Evolutionary conservation across 2,888 invertebrate genomes (phyloP), one percentile per base, ranked within the genome.

Genomic region (Meganola albula): DNA sequence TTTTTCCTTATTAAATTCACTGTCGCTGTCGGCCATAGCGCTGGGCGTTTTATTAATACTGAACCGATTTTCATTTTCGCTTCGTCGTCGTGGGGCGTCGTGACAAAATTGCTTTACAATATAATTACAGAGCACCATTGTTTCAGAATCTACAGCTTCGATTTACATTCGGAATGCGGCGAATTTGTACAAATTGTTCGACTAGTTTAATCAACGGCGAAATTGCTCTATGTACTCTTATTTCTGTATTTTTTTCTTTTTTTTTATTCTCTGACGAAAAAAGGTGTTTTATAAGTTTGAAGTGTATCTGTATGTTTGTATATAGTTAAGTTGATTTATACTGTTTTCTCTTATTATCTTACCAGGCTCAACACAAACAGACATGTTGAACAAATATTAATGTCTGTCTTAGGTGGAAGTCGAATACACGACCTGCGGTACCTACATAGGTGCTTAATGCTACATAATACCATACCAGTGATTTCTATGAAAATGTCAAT

Each of bases 91-190:
- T 29, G 50, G 53, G 60, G 53, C 48, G 43, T 48, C 38, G 45
- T 48, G 62, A 63, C 66, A 57, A 67, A 82, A 80, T 82, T 74
- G 74, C 74, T 79, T 76, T 73, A 75, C 75, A 78, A 79, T 82
- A 77, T 74, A 79, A 80, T 82, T 80, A 78, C 69, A 59, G 58
- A 48, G 56, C 54, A 58, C 70, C 62, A 73, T 76, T 75, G 77
- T 76, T 60, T 65, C 51, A 57, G 55, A 62, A 65, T 62, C 54
- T 59, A 49, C 44, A 58, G 61, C 58, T 72, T 74, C 69, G 71
- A 79, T 80, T 80, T 79, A 69, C 73, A 74, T 80, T 76, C 64
- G 55, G 58, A 79, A 72, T 63, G 63, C 61, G 45, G 56, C 58
- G 24, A 63, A 72, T 63, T 68, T 59, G 34, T 43, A 29, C 26